These are phyloP conservation scores for Plumapathes pennacea DNA, from an alignment of 92 coral and sea anemone genomes.

Conservation along the genomic window DNA sequence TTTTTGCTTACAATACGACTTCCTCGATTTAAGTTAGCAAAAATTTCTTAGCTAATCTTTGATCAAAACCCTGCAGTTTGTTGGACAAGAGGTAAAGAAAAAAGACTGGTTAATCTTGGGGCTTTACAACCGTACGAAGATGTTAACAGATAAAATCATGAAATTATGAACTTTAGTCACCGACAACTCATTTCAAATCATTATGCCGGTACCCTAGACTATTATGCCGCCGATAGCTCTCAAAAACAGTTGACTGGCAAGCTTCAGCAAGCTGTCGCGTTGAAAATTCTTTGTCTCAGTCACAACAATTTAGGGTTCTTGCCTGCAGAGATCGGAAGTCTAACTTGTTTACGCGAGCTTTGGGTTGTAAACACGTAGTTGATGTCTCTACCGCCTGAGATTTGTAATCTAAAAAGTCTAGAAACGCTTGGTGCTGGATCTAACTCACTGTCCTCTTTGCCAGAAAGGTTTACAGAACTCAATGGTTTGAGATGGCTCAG, in stretches of 20 bases:
- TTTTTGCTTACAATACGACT: too few species aligned
- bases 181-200: conserved; percentile 73
- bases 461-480: conserved; percentile 64
- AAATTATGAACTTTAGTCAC: conserved; percentile 79
- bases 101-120: conserved; percentile 72
- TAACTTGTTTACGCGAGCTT: conserved; percentile 64
- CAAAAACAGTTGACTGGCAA: conserved; percentile 81
- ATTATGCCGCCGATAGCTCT: conserved; percentile 98
- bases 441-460: conserved; percentile 68
- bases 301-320: conserved; percentile 90
- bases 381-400: conserved; percentile 94
- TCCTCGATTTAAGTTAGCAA: too few species aligned
- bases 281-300: conserved; percentile 75
- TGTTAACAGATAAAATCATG: conserved; percentile 51
- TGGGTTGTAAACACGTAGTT: conserved; percentile 91
- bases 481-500: conserved; percentile 76
- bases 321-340: conserved; percentile 84
- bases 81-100: conserved; percentile 80
- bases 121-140: conserved; percentile 61
- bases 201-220: conserved; percentile 74
- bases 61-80: too few species aligned
- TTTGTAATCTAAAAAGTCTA: conserved; percentile 64
- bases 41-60: too few species aligned
- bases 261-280: conserved; percentile 80
- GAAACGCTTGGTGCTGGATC: conserved; percentile 89